Conservation (phyloP, 2,888 invertebrate species). For the Myopa tessellatipennis region DNA sequence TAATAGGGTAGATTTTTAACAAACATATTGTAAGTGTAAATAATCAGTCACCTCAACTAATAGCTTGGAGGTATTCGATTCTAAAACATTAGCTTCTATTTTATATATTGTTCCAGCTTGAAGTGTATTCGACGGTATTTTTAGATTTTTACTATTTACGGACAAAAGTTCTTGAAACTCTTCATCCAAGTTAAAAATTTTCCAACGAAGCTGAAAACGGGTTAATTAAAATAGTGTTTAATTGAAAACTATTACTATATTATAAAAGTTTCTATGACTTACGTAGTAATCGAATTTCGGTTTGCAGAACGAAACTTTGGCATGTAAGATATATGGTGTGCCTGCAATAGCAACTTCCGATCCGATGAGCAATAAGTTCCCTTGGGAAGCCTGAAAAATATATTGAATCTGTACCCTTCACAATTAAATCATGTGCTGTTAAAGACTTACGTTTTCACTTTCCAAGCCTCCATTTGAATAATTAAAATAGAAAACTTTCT, state of each 20-base stretch:
- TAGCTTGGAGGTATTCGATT: slow-evolving; percentile 25
- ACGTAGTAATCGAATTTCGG: slow-evolving; percentile 51
- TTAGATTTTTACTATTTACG: slow-evolving; percentile 47
- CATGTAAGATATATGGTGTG: slow-evolving; percentile 47
- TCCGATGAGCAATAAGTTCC: slow-evolving; percentile 51
- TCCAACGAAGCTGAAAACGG: slow-evolving; percentile 45
- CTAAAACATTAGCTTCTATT: slow-evolving; percentile 48
- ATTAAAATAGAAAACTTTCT: slow-evolving; percentile 50
- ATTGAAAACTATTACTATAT: neutral
- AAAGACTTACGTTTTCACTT: slow-evolving; percentile 43
- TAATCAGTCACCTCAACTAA: slow-evolving; percentile 25
- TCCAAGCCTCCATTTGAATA: slow-evolving; percentile 50
- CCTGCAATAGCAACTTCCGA: slow-evolving; percentile 50
- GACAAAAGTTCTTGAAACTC: slow-evolving; percentile 45
- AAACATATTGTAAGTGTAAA: neutral
- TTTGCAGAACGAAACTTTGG: slow-evolving; percentile 50
- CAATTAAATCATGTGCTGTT: neutral
- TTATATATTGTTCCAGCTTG: slow-evolving; percentile 50
- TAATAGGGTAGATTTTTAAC: too few relatives aligned
- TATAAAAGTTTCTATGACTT: slow-evolving; percentile 10
- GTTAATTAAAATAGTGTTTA: neutral
- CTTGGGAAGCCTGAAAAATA: slow-evolving; percentile 39
- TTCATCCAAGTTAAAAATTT: slow-evolving; percentile 49
- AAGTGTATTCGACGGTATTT: slow-evolving; percentile 49
- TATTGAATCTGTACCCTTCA: neutral